These are phyloP conservation scores for Emydocephalus ijimae DNA, from an alignment of 2,113 vertebrate species.

Conservation along the genomic window DNA sequence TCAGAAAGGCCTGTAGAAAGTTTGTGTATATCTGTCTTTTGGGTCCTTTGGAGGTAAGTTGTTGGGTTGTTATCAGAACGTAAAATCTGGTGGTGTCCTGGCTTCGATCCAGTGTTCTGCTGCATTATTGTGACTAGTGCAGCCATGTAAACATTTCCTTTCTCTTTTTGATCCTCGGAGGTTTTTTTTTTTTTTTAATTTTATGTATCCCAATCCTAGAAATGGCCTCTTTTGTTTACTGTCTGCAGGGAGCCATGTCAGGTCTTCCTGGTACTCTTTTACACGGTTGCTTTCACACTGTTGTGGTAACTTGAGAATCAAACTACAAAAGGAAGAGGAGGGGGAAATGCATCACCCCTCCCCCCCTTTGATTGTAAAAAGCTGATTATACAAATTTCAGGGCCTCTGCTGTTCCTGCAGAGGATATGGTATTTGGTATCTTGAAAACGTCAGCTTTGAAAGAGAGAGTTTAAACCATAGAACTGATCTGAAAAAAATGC, in stretches of 20 bases:
- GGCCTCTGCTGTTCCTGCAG: not conserved
- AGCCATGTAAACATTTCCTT: not conserved
- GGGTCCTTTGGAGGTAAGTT: not conserved
- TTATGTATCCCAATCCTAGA: not conserved
- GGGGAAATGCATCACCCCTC: fast-evolving
- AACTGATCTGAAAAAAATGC: not conserved
- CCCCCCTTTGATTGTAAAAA: not conserved
- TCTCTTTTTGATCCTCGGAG: not conserved
- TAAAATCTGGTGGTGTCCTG: not conserved
- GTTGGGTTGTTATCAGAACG: not conserved
- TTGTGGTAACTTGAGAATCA: not conserved
- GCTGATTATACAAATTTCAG: not conserved
- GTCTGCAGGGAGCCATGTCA: not conserved
- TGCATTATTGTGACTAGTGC: not conserved
- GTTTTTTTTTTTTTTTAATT: not conserved
- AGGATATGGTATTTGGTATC: not conserved
- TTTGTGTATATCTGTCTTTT: not conserved
- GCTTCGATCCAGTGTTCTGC: not conserved
- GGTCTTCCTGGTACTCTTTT: not conserved
- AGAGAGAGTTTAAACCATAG: not conserved
- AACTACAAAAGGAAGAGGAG: not conserved
- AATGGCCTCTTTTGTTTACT: not conserved
- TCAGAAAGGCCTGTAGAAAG: not conserved
- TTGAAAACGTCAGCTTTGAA: not conserved
- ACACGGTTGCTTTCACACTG: not conserved